Percentiles rank a stretch among this genome's conserved stretches.
Evolutionary conservation across 1,140 invertebrate genomes (phyloP).

Genomic region (Caenorhabditis inopinata): DNA sequence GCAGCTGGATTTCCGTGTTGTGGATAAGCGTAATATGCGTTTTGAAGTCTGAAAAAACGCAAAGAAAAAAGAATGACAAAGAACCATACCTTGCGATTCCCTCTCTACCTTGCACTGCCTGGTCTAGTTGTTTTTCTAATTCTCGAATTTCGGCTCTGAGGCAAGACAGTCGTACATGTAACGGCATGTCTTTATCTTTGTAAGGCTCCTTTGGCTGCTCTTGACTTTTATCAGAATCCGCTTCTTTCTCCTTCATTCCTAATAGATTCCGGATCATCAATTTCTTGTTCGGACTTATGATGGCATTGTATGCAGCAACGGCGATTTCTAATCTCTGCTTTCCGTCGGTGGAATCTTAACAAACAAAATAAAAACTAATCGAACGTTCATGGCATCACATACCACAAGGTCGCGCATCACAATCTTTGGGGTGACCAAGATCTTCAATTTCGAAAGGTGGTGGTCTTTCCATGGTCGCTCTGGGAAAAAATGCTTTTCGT

Average conservation of each 20-base stretch:
- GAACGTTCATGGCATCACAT: neutral
- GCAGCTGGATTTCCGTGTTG: neutral
- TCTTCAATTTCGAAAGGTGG: neutral
- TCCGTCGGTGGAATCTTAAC: neutral
- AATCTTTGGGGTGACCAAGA: conserved; percentile 9
- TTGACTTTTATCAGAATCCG: too few relatives aligned
- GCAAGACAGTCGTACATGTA: neutral
- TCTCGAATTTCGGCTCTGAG: neutral
- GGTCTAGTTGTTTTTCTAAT: neutral
- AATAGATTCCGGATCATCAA: neutral
- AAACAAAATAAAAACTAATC: neutral
- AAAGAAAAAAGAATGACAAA: too few relatives aligned
- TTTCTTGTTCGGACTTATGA: neutral
- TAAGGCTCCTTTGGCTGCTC: too few relatives aligned
- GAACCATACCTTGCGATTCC: neutral
- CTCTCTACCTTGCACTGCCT: neutral
- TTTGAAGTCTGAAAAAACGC: neutral
- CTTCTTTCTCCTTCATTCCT: neutral
- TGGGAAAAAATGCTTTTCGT: neutral
- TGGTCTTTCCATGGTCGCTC: neutral
- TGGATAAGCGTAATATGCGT: neutral
- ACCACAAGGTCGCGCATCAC: neutral
- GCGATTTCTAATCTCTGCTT: neutral
- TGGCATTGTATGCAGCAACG: neutral
- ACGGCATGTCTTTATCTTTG: neutral